phyloP scores from a whole-genome alignment of 2,113 vertebrate species.

The Origma solitaria region DNA sequence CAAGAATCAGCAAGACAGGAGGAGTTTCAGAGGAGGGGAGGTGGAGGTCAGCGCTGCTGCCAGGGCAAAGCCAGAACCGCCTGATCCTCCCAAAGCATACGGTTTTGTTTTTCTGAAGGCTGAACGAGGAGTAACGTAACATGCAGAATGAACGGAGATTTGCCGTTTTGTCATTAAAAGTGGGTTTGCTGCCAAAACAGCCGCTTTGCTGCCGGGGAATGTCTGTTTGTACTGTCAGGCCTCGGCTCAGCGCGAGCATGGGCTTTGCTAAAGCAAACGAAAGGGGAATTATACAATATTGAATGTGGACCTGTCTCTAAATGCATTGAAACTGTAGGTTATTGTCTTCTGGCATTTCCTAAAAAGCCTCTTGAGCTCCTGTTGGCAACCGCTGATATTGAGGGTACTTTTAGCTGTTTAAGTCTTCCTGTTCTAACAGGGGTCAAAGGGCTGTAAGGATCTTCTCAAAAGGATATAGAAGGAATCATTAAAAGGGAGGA shows the following conservation, averaged over 20 bases:
- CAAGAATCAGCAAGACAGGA: not conserved
- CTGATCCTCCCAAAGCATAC: not conserved
- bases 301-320: constrained; percentile 57
- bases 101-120: not conserved
- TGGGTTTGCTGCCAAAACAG: not conserved
- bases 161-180: not conserved
- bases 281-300: constrained; percentile 48
- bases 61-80: not conserved
- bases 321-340: constrained; percentile 58
- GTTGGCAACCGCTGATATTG: constrained; percentile 51
- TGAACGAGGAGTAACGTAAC: not conserved
- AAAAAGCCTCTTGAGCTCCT: constrained; percentile 73
- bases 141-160: not conserved
- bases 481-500: constrained; percentile 78
- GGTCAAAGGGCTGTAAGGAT: constrained; percentile 78
- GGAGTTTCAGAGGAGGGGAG: not conserved
- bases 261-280: constrained; percentile 43
- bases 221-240: not conserved
- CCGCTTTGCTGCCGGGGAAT: not conserved
- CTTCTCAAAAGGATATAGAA: constrained; percentile 76
- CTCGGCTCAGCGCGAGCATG: not conserved
- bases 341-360: constrained; percentile 73
- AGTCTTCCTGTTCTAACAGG: constrained; percentile 75
- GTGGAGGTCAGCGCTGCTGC: not conserved
- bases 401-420: constrained; percentile 73